Evolutionary conservation across 2,888 invertebrate genomes (phyloP), one percentile per base, ranked within the genome.

Genomic region (Cerastis leucographa): DNA sequence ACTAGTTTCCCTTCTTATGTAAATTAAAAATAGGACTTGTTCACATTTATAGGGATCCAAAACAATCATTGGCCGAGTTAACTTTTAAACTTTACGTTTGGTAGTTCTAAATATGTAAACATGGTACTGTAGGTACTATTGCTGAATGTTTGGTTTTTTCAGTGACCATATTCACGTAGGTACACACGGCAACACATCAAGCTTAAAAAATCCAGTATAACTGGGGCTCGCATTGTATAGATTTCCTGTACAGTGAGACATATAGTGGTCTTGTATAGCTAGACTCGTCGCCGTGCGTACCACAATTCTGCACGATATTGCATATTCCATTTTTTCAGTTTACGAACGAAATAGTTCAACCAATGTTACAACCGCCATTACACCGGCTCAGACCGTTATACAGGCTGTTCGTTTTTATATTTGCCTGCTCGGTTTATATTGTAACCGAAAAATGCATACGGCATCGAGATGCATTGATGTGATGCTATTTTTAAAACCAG

Each of bases 351-450:
- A 67, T 9, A 29, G 46, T 75, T 75, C n/a, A 54, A 54, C 42
- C 17, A 40, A 14, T 56, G 54, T 68, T 83, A 49, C 54, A 25
- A 8, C 49, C 5, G 25, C 42, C 51, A 54, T 82, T 67, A 67
- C 22, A 40, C 56, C 7, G 65, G 56, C 64, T 69, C 40, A 25
- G 68, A 46, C 19, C n/a, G 25, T 54, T 66, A 54, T 42, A 49
- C 69, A 25, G 46, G 83, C 46, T 54, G 66, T 83, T 69, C 19
- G 54, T 54, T 83, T 81, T 82, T 83, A 70, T 80, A 54, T 46
- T 66, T 17, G 11, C 25, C 65, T 46, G 59, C 62, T 56, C n/a
- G 44, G 61, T 68, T 44, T 35, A 44, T 81, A 74, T 74, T 49
- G 62, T 17, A 62, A 17, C 42, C n/a, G n/a, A 64, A 67, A 65